These are phyloP conservation scores for Hycleus phaleratus DNA, from an alignment of 1,140 invertebrate genomes.

Conservation along the genomic window DNA sequence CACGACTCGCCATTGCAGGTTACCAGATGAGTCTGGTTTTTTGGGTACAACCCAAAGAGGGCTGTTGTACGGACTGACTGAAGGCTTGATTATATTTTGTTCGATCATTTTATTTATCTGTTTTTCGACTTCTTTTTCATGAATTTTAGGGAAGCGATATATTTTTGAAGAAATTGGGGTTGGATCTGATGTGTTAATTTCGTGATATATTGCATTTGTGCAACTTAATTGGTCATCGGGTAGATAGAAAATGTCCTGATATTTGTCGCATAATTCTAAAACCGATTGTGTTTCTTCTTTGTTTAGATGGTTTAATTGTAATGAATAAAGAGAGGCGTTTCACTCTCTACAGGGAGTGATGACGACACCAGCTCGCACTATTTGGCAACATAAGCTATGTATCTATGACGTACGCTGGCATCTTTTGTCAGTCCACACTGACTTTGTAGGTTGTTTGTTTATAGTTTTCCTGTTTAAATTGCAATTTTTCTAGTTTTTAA, in stretches of 20 bases:
- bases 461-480: too few species aligned
- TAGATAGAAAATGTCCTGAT: background rate
- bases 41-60: slow-evolving; percentile 24
- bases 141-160: slow-evolving; percentile 25
- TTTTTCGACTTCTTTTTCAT: slow-evolving; percentile 23
- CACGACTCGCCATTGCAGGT: slow-evolving; percentile 33
- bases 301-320: background rate
- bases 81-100: slow-evolving; percentile 15
- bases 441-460: too few species aligned
- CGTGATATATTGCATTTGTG: slow-evolving; percentile 10
- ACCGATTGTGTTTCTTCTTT: background rate
- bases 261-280: background rate
- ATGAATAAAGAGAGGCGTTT: too few species aligned
- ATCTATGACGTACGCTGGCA: too few species aligned
- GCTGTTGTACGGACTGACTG: slow-evolving; percentile 12
- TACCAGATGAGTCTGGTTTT: slow-evolving; percentile 25
- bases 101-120: slow-evolving; percentile 19
- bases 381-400: too few species aligned
- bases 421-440: too few species aligned
- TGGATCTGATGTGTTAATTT: slow-evolving; percentile 20
- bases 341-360: too few species aligned
- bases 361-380: too few species aligned
- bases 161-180: slow-evolving; percentile 26
- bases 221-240: background rate
- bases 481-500: too few species aligned